phyloP scores from a whole-genome alignment of 2,113 vertebrate species.

The Nibea albiflora region DNA sequence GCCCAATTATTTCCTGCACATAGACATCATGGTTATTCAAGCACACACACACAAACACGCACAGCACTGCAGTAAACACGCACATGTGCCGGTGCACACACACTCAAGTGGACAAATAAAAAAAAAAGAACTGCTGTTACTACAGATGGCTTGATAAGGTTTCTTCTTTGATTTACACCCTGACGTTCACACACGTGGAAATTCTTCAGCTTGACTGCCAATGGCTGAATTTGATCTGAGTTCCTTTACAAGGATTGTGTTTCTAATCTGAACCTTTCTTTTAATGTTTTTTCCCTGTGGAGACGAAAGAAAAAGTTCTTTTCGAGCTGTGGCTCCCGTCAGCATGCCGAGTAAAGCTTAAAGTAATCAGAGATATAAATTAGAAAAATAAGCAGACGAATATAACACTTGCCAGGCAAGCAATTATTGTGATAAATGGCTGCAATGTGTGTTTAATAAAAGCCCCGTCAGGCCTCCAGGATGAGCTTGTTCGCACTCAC shows the following conservation, averaged over 20 bases:
- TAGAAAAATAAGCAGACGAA: slow-evolving; percentile 22
- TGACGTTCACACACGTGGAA: not conserved
- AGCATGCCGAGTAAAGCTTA: slow-evolving; percentile 1
- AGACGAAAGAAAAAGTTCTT: not conserved
- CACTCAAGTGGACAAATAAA: not conserved
- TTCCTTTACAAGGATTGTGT: not conserved
- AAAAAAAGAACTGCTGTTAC: not conserved
- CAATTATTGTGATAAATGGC: slow-evolving; percentile 51
- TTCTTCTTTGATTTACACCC: slow-evolving; percentile 12
- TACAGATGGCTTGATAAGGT: slow-evolving; percentile 7
- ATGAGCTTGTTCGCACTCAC: slow-evolving; percentile 44
- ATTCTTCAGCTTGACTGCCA: slow-evolving; percentile 1
- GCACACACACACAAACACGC: slow-evolving; percentile 9
- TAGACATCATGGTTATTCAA: not conserved
- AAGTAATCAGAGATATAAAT: slow-evolving; percentile 35
- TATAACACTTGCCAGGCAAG: slow-evolving; percentile 28
- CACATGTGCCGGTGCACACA: not conserved
- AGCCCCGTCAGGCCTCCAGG: slow-evolving; percentile 1
- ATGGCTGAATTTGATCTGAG: not conserved
- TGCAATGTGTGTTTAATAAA: slow-evolving; percentile 47
- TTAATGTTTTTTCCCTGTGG: not conserved
- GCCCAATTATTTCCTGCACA: slow-evolving; percentile 40
- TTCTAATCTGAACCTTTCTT: not conserved
- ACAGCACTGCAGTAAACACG: slow-evolving; percentile 3
- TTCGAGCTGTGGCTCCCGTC: not conserved